These are phyloP conservation scores for Amphiura filiformis DNA, from an alignment of 35 echinoderm and acorn worm species.

Conservation along the genomic window DNA sequence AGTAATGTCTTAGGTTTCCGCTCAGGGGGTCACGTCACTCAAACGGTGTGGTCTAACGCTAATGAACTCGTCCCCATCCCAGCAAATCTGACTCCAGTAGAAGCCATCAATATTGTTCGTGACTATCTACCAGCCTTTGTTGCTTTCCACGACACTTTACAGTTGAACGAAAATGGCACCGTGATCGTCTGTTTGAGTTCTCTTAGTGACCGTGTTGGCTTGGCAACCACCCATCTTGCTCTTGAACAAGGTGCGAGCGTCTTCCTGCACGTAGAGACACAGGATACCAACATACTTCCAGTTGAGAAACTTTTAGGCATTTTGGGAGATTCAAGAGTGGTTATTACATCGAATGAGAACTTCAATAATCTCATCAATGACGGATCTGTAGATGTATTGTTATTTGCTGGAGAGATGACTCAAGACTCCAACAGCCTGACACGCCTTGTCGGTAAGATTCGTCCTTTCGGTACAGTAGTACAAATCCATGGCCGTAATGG, in stretches of 20 bases:
- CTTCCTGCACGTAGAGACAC: slow-evolving; percentile 83
- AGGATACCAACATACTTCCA: slow-evolving; percentile 88
- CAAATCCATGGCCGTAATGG: slow-evolving; percentile 79
- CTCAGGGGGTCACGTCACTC: slow-evolving; percentile 49
- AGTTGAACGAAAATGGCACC: slow-evolving; percentile 81
- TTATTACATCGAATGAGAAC: slow-evolving; percentile 86
- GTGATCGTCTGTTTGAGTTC: slow-evolving; percentile 89
- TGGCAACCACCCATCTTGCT: slow-evolving; percentile 89
- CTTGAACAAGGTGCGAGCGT: slow-evolving; percentile 92
- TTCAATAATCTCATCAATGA: slow-evolving; percentile 91
- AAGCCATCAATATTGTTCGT: slow-evolving; percentile 90
- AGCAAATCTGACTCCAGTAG: slow-evolving; percentile 73
- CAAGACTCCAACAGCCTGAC: slow-evolving; percentile 72
- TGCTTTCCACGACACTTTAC: slow-evolving; percentile 88
- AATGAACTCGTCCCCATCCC: slow-evolving; percentile 82
- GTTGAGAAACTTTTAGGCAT: slow-evolving; percentile 94
- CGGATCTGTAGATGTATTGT: slow-evolving; percentile 79
- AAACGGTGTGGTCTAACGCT: slow-evolving; percentile 63
- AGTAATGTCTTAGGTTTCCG: slow-evolving; percentile 82
- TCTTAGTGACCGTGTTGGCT: slow-evolving; percentile 79
- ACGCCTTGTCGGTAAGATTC: slow-evolving; percentile 70
- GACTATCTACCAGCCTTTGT: slow-evolving; percentile 95
- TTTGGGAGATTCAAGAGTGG: slow-evolving; percentile 86
- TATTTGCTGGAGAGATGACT: slow-evolving; percentile 88
- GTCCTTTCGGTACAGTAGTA: slow-evolving; percentile 88